Evolutionary conservation across 35 echinoderm and acorn worm species (phyloP).

Genomic region (Lytechinus variegatus): DNA sequence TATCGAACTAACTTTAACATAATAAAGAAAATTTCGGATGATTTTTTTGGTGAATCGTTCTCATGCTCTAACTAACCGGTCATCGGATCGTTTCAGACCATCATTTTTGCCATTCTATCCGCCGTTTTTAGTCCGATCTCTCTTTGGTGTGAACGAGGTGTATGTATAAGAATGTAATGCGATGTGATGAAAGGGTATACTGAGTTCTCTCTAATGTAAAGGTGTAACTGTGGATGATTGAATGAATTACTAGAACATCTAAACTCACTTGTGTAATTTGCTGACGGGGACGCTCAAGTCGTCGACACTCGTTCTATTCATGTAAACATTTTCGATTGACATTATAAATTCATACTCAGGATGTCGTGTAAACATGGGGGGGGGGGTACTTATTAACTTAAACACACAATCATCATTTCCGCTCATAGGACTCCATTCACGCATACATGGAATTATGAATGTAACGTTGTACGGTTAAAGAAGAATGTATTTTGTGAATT

Average conservation of each 20-base stretch:
- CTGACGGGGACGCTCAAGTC: not conserved
- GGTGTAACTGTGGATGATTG: not conserved
- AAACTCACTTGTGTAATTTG: conserved; percentile 15
- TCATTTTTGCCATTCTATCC: no score
- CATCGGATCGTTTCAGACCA: no score
- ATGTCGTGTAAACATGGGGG: no score
- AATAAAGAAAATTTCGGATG: no score
- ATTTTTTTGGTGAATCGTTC: no score
- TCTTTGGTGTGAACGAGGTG: no score
- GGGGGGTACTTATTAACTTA: not conserved
- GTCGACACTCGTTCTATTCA: not conserved
- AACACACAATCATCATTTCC: not conserved
- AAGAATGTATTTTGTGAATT: no score
- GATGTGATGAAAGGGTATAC: not conserved
- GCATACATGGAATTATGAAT: not conserved
- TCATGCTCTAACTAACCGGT: no score
- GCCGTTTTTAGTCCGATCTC: no score
- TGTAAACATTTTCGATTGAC: not conserved
- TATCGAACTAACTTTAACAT: no score
- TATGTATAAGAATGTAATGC: not conserved
- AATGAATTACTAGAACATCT: not conserved
- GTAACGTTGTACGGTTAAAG: not conserved
- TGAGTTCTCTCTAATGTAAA: not conserved
- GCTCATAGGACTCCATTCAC: not conserved
- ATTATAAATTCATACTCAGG: not conserved